These are phyloP conservation scores for Cylloceria caligata DNA, from an alignment of 2,888 invertebrate species.

Conservation along the genomic window DNA sequence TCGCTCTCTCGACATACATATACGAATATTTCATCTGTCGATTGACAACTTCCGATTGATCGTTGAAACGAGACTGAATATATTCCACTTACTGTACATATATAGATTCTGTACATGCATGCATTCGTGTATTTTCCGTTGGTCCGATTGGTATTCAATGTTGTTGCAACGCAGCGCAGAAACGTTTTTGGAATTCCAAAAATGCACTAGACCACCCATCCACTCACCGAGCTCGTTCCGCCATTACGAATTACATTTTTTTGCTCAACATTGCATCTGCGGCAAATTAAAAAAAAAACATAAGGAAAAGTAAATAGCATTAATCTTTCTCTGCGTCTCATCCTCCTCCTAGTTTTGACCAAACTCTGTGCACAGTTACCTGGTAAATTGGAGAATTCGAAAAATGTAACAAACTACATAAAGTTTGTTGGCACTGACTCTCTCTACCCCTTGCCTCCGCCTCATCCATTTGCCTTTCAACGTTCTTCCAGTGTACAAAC, in stretches of 20 bases:
- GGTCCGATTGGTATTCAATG: constrained; percentile 56
- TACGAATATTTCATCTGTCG: constrained; percentile 29
- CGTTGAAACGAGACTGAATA: constrained; percentile 40
- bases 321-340: constrained; percentile 37
- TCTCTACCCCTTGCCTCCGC: constrained; percentile 21
- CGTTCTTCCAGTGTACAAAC: constrained; percentile 50
- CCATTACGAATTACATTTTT: constrained; percentile 22
- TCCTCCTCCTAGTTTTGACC: neutral
- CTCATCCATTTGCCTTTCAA: constrained; percentile 37
- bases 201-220: constrained; percentile 44
- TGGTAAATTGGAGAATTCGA: constrained; percentile 62
- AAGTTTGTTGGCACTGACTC: constrained; percentile 64
- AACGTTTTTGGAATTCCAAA: constrained; percentile 61
- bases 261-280: constrained; percentile 42
- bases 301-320: constrained; percentile 43
- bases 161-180: constrained; percentile 29
- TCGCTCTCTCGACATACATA: constrained; percentile 11
- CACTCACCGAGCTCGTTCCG: constrained; percentile 2
- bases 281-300: constrained; percentile 42
- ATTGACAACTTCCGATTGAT: constrained; percentile 52
- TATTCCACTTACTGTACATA: constrained; percentile 17
- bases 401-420: constrained; percentile 66
- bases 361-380: constrained; percentile 40
- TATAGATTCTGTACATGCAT: constrained; percentile 1
- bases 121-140: neutral